A percentile compares a stretch with the other conserved stretches of the same genome.
Evolutionary conservation across 2,888 invertebrate genomes (phyloP).

Genomic region (Heliconius sara): DNA sequence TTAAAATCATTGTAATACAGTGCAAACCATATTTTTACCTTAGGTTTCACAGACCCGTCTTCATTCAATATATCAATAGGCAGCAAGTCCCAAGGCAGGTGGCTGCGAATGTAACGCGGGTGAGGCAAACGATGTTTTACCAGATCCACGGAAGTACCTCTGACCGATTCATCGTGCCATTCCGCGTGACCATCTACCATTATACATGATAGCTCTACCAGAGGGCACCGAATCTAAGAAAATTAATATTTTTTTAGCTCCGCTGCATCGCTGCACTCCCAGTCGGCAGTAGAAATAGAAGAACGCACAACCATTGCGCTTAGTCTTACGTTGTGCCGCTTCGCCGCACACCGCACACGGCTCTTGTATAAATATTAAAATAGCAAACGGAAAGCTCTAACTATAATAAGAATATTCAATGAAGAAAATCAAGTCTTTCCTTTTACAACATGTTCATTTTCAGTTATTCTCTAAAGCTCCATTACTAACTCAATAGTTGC

Average conservation of each 20-base stretch:
- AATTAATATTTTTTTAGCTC: background rate
- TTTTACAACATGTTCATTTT: no score
- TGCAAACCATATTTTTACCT: slow-evolving; percentile 74
- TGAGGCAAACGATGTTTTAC: slow-evolving; percentile 86
- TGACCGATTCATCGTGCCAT: slow-evolving; percentile 83
- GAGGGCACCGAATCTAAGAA: slow-evolving; percentile 87
- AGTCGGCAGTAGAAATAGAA: background rate
- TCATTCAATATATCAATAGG: slow-evolving; percentile 86
- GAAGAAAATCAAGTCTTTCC: no score
- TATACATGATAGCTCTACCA: slow-evolving; percentile 88
- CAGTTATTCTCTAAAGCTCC: no score
- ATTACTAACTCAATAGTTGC: no score
- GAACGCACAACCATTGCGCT: no score
- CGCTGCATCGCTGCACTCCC: no score
- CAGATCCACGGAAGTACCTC: slow-evolving; percentile 89
- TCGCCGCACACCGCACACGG: no score
- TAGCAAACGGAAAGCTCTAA: no score
- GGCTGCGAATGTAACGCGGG: slow-evolving; percentile 90
- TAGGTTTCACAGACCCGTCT: slow-evolving; percentile 86
- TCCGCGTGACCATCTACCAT: slow-evolving; percentile 85
- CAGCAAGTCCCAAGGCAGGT: slow-evolving; percentile 88
- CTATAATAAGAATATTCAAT: no score
- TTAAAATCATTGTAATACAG: background rate
- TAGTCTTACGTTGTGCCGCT: background rate
- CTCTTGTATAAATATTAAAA: no score